Conservation (phyloP, 2,888 invertebrate species). For the Machimus atricapillus region DNA sequence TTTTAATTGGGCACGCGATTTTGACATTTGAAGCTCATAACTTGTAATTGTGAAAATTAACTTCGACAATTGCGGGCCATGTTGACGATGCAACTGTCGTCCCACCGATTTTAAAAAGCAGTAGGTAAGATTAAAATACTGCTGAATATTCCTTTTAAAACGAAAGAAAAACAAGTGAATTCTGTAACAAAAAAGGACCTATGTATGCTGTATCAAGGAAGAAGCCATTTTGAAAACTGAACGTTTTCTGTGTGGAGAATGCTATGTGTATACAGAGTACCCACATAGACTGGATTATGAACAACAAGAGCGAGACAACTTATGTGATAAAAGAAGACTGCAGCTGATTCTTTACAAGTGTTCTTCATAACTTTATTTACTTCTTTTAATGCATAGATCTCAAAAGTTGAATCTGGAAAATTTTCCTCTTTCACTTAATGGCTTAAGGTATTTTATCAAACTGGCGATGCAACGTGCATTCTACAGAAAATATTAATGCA, state of each 20-base stretch:
- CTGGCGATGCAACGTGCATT: neutral
- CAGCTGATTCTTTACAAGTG: slow-evolving; percentile 19
- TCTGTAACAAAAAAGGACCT: slow-evolving; percentile 45
- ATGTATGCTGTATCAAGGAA: slow-evolving; percentile 61
- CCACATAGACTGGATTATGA: neutral
- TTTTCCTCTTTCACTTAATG: neutral
- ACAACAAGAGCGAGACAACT: slow-evolving; percentile 9
- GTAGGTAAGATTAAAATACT: neutral
- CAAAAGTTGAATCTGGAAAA: neutral
- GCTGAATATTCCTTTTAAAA: neutral
- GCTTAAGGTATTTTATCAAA: neutral
- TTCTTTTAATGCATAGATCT: neutral
- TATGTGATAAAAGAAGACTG: slow-evolving; percentile 15
- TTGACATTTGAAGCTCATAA: slow-evolving; percentile 41
- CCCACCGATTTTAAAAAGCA: neutral
- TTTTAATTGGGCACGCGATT: slow-evolving; percentile 44
- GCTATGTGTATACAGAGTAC: slow-evolving; percentile 33
- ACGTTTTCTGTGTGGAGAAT: slow-evolving; percentile 49
- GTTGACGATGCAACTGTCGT: neutral
- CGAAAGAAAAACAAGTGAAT: slow-evolving; percentile 29
- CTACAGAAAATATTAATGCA: neutral
- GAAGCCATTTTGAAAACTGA: slow-evolving; percentile 66
- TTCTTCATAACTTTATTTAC: slow-evolving; percentile 17
- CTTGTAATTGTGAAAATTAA: slow-evolving; percentile 48
- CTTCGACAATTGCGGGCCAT: neutral